Percentiles rank a stretch among this genome's conserved stretches.
Conservation (phyloP, 2,113 vertebrate genomes). For the Paradoxurus hermaphroditus region DNA sequence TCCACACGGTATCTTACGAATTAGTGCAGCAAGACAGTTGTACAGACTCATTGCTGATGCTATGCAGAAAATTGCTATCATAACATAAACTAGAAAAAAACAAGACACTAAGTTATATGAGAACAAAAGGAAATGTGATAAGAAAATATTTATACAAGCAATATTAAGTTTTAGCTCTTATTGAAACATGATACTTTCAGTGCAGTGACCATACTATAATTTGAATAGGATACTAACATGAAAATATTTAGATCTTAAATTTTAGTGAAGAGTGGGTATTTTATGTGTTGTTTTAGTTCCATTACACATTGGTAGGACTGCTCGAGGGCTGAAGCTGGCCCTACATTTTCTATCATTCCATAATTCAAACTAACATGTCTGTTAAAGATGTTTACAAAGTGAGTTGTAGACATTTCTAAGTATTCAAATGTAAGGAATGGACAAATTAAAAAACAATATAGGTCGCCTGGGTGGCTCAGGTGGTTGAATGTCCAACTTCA, state of each 20-base stretch:
- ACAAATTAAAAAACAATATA: not conserved
- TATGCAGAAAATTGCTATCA: constrained; percentile 94
- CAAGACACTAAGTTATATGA: constrained; percentile 9
- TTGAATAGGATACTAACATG: not conserved
- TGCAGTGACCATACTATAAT: not conserved
- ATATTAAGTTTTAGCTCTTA: constrained; percentile 32
- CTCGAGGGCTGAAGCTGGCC: not conserved
- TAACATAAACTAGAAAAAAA: constrained; percentile 90
- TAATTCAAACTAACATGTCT: constrained; percentile 23
- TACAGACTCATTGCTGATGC: constrained; percentile 93
- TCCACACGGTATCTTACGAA: constrained; percentile 87
- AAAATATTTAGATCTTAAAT: constrained; percentile 26
- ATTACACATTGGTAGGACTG: not conserved
- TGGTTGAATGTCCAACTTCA: too few species aligned
- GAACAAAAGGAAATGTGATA: constrained; percentile 28
- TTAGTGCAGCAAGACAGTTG: constrained; percentile 90
- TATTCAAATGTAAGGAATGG: not conserved
- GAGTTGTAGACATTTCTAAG: not conserved
- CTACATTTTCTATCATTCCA: not conserved
- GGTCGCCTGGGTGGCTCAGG: too few species aligned
- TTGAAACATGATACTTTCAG: not conserved
- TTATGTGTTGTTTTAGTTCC: not conserved
- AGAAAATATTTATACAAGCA: constrained; percentile 5
- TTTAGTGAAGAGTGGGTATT: not conserved
- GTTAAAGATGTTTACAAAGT: not conserved